These are phyloP conservation scores for Melipona beecheii DNA, from an alignment of 2,888 invertebrate species.

Conservation along the genomic window DNA sequence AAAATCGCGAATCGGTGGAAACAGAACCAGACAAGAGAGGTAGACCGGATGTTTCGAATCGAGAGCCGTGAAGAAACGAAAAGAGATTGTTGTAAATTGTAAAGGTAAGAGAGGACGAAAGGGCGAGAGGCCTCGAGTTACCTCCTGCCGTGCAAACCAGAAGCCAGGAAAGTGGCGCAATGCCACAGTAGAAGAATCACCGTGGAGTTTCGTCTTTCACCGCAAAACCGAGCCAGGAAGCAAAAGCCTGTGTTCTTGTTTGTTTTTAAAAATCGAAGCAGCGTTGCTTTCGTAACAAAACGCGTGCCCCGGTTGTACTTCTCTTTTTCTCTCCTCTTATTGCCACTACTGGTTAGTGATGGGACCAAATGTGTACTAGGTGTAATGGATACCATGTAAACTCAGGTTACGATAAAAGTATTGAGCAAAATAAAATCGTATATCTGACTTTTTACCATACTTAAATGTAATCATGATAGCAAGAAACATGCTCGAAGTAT, in stretches of 20 bases:
- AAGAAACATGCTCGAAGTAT: too few species aligned
- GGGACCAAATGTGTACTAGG: too few species aligned
- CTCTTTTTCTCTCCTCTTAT: neutral
- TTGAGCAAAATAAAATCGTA: too few species aligned
- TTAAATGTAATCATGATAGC: too few species aligned
- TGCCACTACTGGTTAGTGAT: neutral
- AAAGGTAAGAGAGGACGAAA: neutral
- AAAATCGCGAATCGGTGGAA: neutral
- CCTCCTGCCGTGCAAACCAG: constrained; percentile 52
- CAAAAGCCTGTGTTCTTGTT: constrained; percentile 53
- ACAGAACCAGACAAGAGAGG: neutral
- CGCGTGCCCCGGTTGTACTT: neutral
- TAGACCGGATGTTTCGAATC: neutral
- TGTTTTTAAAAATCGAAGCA: constrained; percentile 55
- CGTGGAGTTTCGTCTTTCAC: constrained; percentile 71
- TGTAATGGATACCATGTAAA: too few species aligned
- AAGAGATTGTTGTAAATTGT: neutral
- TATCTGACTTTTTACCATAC: too few species aligned
- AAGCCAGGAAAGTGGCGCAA: constrained; percentile 70
- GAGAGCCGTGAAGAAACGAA: neutral
- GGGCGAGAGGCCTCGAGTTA: constrained; percentile 59
- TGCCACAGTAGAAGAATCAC: constrained; percentile 59
- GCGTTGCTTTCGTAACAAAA: constrained; percentile 20
- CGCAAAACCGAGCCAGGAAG: constrained; percentile 68
- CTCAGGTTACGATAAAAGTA: too few species aligned